Base-by-base conservation (phyloP, 2,797 vertebrate species). In the Coccyzus lansbergi region DNA sequence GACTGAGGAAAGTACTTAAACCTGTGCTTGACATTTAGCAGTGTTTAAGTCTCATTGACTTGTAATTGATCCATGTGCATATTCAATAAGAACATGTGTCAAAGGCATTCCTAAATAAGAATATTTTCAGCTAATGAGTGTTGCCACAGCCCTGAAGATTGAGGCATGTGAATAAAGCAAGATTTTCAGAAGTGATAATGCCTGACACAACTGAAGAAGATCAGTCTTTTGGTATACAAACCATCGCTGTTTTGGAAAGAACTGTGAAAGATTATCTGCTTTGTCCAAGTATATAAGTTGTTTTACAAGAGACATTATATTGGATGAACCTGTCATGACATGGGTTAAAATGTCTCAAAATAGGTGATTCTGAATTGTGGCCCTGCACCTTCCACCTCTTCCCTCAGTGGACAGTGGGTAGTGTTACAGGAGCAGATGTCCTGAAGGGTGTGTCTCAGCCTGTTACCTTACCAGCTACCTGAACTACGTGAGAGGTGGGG, bases 1-100 rank as follows among this genome's bases (percentile, higher is more conserved):
- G 3, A 75, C 65, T 65, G 46, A 95, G 62, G 58, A 55, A 88
- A 78, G 38, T 44, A 75, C n/a, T 80, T 83, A 84, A 94, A 67
- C 19, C 21, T 70, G 29, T 71, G 84, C 68, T 92, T 94, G 83
- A 94, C 71, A 70, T 95, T 94, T 83, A 91, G 28, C 29, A 85
- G 33, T 44, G 22, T 70, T 85, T 83, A 51, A 92, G 42, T 85
- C 38, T n/a, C 15, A 4, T 71, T 83, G 83, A 91, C 59, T 84
- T 84, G 60, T 65, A 94, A 81, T 29, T 88, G 48, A 38, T 62
- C 19, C 28, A 53, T 25, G 29, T 70, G 33, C 48, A 64, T 88
- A 72, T 82, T 88, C 86, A 84, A 79, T 0, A 4, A 65, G 36
- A 7, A 68, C 15, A 14, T 67, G 72, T 86, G 82, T 82, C 53